A percentile compares a stretch with the other conserved stretches of the same genome.
Conservation (phyloP, 2,888 invertebrate genomes). For the Nemotelus nigrinus region DNA sequence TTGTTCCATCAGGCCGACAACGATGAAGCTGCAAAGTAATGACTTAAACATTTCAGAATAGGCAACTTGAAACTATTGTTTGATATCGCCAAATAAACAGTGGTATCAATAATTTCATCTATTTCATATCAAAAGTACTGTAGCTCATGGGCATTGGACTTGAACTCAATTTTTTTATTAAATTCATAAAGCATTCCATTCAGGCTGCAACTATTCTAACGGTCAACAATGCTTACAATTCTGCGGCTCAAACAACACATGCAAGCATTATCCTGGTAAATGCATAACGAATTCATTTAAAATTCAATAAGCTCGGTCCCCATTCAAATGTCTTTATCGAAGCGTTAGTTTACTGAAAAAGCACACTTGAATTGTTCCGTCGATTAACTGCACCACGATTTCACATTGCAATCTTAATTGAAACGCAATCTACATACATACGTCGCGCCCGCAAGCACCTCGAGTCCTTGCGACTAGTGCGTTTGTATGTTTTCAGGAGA, state of each 20-base stretch:
- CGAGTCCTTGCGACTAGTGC: background rate
- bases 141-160: too few relatives aligned
- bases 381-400: conserved; percentile 13
- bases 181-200: too few relatives aligned
- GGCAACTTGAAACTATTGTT: too few relatives aligned
- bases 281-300: background rate
- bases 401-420: conserved; percentile 31
- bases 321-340: background rate
- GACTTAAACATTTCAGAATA: too few relatives aligned
- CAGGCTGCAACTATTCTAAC: too few relatives aligned
- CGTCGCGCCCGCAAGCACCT: background rate
- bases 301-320: background rate
- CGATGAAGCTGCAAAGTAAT: too few relatives aligned
- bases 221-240: too few relatives aligned
- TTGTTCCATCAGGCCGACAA: too few relatives aligned
- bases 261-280: background rate
- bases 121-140: too few relatives aligned
- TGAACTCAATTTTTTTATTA: too few relatives aligned
- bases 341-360: background rate
- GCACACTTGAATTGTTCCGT: conserved; percentile 3
- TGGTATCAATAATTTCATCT: too few relatives aligned
- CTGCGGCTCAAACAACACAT: background rate
- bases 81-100: too few relatives aligned
- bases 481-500: conserved; percentile 16
- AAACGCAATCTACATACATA: conserved; percentile 10